Evolutionary conservation across 2,888 invertebrate genomes (phyloP), one percentile per base, ranked within the genome.

Genomic region (Fissipunctia ypsillon): DNA sequence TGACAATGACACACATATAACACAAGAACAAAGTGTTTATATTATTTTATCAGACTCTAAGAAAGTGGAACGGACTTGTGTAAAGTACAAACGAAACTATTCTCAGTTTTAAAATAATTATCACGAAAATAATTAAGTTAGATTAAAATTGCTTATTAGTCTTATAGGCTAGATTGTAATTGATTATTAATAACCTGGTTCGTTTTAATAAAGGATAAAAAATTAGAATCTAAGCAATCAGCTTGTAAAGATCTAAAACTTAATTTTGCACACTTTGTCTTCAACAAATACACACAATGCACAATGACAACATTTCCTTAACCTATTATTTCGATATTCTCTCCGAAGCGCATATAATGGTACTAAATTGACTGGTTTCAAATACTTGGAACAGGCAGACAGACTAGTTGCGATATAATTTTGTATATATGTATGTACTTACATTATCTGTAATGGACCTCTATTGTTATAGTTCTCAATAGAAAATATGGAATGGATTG

Each of bases 401-500:
- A 63, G 60, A 57, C 68, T 48, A 45, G 38, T 82, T 73, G 67
- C 63, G 59, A 57, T 82, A 82, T 78, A 35, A 68, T 68, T 68
- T 68, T 69, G 68, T 71, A 16, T 52, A 52, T 78, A 65, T 35
- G n/a, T n/a, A n/a, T n/a, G n/a, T n/a, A n/a, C 57, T 45, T 52
- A 68, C 25, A 19, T 0, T 80, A 60, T 50, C 63, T 59, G 66
- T 73, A 52, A 67, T 50, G 59, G 45, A 48, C 57, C 35, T 50
- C 83, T 35, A 79, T 81, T 81, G 81, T 81, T 71, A 79, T 63
- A 50, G 28, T 31, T 63, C 50, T 67, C 76, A 81, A 79, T 81
- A 59, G 68, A 59, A 59, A 80, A 64, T 65, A 48, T 60, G 56
- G 41, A 43, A 75, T 67, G 64, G 28, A 69, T 69, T 69, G 61